A percentile compares a stretch with the other conserved stretches of the same genome.
These are phyloP conservation scores for human (Homo sapiens) DNA, from an alignment of 2,113 vertebrate genomes.

Conservation along the genomic window GRCh38 chr6:84732001-84732500, in stretches of 20 bases:
- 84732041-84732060: neutral
- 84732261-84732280: neutral
- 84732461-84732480: neutral
- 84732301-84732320: neutral
- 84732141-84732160: neutral
- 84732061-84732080: neutral
- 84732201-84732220: neutral
- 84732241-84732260: neutral
- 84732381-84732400: neutral
- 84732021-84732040: neutral
- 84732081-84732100: neutral
- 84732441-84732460: slow-evolving; percentile 22
- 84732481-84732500: slow-evolving; percentile 41
- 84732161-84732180: neutral
- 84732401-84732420: neutral
- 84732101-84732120: neutral
- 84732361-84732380: neutral
- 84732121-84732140: neutral
- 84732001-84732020: neutral
- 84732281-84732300: slow-evolving; percentile 13
- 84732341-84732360: neutral
- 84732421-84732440: neutral
- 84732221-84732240: neutral
- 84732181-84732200: slow-evolving; percentile 40
- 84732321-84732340: neutral